Conservation (phyloP, 2,888 invertebrate species). For the Xanthia icteritia region DNA sequence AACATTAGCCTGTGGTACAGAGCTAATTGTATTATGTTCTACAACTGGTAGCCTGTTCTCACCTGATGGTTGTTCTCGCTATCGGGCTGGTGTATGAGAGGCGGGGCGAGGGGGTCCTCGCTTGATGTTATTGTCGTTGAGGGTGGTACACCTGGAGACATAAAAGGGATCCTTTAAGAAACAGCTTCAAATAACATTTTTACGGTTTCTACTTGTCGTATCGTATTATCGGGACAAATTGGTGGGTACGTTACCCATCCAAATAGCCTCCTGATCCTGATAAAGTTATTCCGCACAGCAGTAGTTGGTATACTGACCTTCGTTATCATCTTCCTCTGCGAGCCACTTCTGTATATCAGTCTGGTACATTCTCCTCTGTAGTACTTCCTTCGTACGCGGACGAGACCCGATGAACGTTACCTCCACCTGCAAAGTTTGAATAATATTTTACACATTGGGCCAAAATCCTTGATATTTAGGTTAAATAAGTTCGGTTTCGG, state of each 20-base stretch:
- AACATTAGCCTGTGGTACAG: constrained; percentile 71
- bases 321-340: constrained; percentile 91
- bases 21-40: constrained; percentile 78
- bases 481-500: neutral
- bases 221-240: neutral
- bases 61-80: constrained; percentile 75
- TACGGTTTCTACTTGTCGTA: neutral
- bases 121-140: constrained; percentile 84
- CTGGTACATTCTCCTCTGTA: constrained; percentile 94
- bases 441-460: neutral
- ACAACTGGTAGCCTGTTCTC: constrained; percentile 83
- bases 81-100: constrained; percentile 80
- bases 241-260: neutral
- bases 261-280: neutral
- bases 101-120: constrained; percentile 84
- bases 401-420: constrained; percentile 94
- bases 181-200: neutral
- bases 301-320: constrained; percentile 75
- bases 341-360: constrained; percentile 94
- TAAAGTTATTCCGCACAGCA: neutral
- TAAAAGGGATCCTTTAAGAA: constrained; percentile 3
- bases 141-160: constrained; percentile 78
- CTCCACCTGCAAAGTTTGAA: constrained; percentile 74
- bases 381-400: constrained; percentile 93
- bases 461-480: neutral